Percentiles rank a stretch among this genome's conserved stretches.
Evolutionary conservation across 2,888 invertebrate genomes (phyloP).

Genomic region (Diplazon laetatorius): DNA sequence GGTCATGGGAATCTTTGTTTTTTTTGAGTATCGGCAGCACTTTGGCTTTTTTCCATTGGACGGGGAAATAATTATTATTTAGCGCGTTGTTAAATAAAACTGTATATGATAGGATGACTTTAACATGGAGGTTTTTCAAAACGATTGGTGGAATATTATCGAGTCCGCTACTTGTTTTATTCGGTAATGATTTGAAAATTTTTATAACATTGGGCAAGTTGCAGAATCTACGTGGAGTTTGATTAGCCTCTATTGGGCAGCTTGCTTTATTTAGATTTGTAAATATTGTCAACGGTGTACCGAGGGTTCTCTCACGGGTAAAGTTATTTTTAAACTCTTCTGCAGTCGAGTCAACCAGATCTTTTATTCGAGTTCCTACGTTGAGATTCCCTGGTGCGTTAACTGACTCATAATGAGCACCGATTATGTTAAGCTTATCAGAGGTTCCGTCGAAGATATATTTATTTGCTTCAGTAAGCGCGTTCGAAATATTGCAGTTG

Average conservation of each 20-base stretch:
- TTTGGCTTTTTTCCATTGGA: conserved; percentile 49
- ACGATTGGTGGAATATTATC: conserved; percentile 57
- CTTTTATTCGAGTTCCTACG: background rate
- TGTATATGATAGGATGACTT: conserved; percentile 9
- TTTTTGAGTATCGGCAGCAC: conserved; percentile 41
- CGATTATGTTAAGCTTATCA: conserved; percentile 53
- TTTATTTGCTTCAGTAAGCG: background rate
- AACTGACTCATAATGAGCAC: conserved; percentile 53
- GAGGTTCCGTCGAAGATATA: background rate
- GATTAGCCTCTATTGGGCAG: background rate
- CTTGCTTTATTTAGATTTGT: background rate
- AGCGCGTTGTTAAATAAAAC: conserved; percentile 54
- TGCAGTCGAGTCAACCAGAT: background rate
- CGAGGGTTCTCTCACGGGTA: too few relatives aligned
- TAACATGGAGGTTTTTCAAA: conserved; percentile 41
- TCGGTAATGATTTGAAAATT: conserved; percentile 46
- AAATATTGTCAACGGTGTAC: background rate
- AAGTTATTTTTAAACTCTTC: background rate
- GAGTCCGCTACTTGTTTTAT: conserved; percentile 53
- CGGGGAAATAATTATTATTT: conserved; percentile 46
- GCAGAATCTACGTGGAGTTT: background rate
- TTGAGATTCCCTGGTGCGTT: conserved; percentile 48
- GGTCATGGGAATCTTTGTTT: conserved; percentile 28
- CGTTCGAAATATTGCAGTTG: background rate
- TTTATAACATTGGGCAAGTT: conserved; percentile 5